Percentiles rank a stretch among this genome's conserved stretches.
These are phyloP conservation scores for Engystomops pustulosus DNA, from an alignment of 2,113 vertebrate genomes.

Conservation along the genomic window DNA sequence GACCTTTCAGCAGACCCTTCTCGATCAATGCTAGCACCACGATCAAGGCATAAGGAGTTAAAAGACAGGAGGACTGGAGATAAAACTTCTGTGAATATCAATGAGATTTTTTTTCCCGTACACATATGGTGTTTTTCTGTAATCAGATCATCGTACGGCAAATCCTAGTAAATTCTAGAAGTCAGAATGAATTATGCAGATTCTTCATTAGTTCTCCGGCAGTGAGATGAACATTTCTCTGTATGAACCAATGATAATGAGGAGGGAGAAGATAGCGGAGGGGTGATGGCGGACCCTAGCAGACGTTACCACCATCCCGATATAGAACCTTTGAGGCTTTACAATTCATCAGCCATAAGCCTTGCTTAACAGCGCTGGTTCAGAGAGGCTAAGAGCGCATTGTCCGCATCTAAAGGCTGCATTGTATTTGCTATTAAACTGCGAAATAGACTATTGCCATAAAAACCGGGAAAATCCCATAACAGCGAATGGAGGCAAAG, in stretches of 20 bases:
- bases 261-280: not conserved
- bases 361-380: slow-evolving; percentile 46
- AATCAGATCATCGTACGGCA: slow-evolving; percentile 28
- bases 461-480: slow-evolving; percentile 10
- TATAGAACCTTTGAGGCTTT: slow-evolving; percentile 15
- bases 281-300: not conserved
- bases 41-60: not conserved
- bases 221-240: slow-evolving; percentile 20
- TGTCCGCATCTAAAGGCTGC: slow-evolving; percentile 42
- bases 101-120: slow-evolving; percentile 3
- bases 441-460: slow-evolving; percentile 41
- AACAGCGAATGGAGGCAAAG: not conserved
- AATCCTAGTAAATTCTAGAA: slow-evolving; percentile 36
- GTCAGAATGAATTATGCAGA: slow-evolving; percentile 37
- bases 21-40: not conserved
- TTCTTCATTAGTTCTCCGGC: slow-evolving; percentile 25
- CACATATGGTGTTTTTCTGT: slow-evolving; percentile 42
- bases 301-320: slow-evolving; percentile 16
- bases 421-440: slow-evolving; percentile 53
- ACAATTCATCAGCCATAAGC: slow-evolving; percentile 48
- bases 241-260: slow-evolving; percentile 14
- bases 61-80: not conserved
- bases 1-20: too few species aligned
- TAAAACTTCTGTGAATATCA: slow-evolving; percentile 18
- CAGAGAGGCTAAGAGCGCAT: slow-evolving; percentile 36